Evolutionary conservation across 2,113 vertebrate species (phyloP), one percentile per base, ranked within the genome.

Genomic region (Nycticryphes semicollaris): DNA sequence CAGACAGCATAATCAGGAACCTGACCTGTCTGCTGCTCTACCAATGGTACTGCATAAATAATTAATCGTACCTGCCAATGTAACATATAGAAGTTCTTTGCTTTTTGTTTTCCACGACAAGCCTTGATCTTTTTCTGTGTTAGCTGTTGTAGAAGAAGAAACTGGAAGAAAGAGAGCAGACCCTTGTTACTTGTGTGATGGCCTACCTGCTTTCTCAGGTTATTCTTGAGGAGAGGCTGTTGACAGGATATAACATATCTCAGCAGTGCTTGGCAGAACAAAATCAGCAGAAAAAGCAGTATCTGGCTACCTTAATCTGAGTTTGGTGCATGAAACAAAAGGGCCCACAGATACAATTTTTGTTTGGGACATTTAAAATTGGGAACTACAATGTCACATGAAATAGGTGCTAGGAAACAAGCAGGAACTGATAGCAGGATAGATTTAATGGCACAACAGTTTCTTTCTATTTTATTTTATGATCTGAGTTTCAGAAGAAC

Each of bases 1-100:
- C 80, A 94, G 96, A 89, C 92, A 91, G 57, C 72, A 95, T 81
- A 97, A 94, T 96, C 87, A 21, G 50, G 89, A 96, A 97, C 75
- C 67, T 89, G 96, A 94, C 94, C 95, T 70, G 80, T 80, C 74
- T 94, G 80, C 83, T 83, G 48, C 72, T 76, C 83, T 94, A 91
- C 87, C 91, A 87, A 56, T 83, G 92, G 56, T 87, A 81, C 74
- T 48, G 53, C 89, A 92, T 97, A 84, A 96, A 97, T 96, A 96
- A 97, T 94, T 95, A 86, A 97, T 85, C 0, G 1, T 62, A 80
- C 74, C 87, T 97, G 92, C 87, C 94, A 96, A 19, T 73, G 80
- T 66, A 94, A 91, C 77, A 77, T 33, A 83, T 28, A 92, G 14
- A 45, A 94, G 74, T 78, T 90, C 77, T 93, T 59, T 85, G 73